Evolutionary conservation across 2,888 invertebrate genomes (phyloP), one percentile per base, ranked within the genome.

Genomic region (Cyclophora punctaria): DNA sequence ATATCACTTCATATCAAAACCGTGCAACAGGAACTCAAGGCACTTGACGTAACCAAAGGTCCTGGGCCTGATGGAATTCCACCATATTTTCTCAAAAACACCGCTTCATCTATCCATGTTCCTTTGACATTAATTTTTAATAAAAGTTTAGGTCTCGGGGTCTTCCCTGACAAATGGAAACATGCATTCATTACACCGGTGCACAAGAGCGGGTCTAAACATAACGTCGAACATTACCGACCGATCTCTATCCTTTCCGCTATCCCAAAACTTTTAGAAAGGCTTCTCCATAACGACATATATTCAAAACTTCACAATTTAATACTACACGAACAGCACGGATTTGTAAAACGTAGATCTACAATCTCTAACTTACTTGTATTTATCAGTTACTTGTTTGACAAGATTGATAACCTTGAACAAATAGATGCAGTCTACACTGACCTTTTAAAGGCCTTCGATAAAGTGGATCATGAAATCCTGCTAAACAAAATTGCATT

Each of bases 271-370:
- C 33, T 58, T 33, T 56, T 59, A 20, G 59, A 61, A 47, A 53
- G 53, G 7, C 49, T 56, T 2, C 50, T 61, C 2, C 56, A 59
- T 43, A 50, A 51, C 33, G 33, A 50, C 20, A 45, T 59, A 6
- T 59, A 61, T 45, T 48, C 55, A 0, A 5, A 47, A 3, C 35
- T 62, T 5, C 54, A 51, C 33, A 53, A 57, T 35, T 44, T 35
- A 6, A 55, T 60, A 3, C 53, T 58, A 35, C 44, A 45, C 4
- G 52, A 58, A 41, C 59, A 61, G 42, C 59, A 63, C 44, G 59
- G 59, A 6, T 59, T 63, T 49, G 60, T 63, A 4, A 57, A 57
- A 49, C 48, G 46, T 3, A 48, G 54, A 7, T 63, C 60, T 2
- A 58, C 56, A 5, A 43, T 40, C 2, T 57, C 55, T 2, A 60